phyloP scores from a whole-genome alignment of 2,888 invertebrate species.

The Endomychus coccineus region DNA sequence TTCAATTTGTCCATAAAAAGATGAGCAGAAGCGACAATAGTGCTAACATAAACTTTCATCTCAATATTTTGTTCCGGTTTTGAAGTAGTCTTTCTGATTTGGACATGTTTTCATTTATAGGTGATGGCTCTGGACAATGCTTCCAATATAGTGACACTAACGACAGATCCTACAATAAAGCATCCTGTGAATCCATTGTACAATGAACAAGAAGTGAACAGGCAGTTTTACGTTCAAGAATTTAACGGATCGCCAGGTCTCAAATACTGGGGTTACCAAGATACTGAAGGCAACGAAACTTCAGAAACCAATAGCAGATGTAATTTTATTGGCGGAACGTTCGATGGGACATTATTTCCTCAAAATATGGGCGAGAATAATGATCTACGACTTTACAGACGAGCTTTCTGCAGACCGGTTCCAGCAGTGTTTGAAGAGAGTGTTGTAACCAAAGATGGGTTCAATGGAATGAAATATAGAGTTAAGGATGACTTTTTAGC shows the following conservation, averaged over 20 bases:
- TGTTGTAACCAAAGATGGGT: conserved; percentile 45
- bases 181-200: conserved; percentile 26
- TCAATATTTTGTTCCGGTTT: too few species aligned
- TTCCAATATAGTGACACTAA: conserved; percentile 51
- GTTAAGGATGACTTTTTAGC: conserved; percentile 56
- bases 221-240: conserved; percentile 49
- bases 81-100: too few species aligned
- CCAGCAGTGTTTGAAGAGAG: conserved; percentile 4
- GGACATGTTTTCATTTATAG: conserved; percentile 40
- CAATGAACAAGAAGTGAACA: conserved; percentile 31
- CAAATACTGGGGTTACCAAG: conserved; percentile 58
- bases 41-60: too few species aligned
- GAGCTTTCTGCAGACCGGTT: conserved; percentile 68
- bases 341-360: conserved; percentile 68
- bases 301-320: conserved; percentile 50
- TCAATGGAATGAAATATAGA: conserved; percentile 54
- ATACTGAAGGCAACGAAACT: conserved; percentile 26
- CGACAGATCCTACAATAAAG: conserved; percentile 35
- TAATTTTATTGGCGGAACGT: conserved; percentile 58
- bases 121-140: conserved; percentile 55
- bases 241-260: conserved; percentile 63
- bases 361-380: conserved; percentile 48
- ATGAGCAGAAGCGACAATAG: too few species aligned
- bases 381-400: conserved; percentile 58
- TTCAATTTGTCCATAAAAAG: too few species aligned